phyloP scores from a whole-genome alignment of 2,888 invertebrate genomes.

The Lasiommata megera region DNA sequence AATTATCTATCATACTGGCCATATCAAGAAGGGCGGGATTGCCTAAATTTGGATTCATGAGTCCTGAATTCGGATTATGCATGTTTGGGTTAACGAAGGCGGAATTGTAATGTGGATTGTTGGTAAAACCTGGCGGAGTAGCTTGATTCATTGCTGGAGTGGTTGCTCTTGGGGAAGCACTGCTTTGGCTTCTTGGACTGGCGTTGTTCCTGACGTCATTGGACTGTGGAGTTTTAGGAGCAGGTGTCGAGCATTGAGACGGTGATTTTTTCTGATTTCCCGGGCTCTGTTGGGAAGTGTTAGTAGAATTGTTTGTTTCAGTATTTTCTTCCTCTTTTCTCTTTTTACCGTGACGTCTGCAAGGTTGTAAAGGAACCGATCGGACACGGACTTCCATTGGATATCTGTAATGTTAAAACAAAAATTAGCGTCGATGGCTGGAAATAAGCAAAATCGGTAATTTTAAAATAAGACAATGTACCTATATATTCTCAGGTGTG shows the following conservation, averaged over 20 bases:
- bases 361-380: constrained; percentile 91
- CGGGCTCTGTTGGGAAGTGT: constrained; percentile 59
- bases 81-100: constrained; percentile 73
- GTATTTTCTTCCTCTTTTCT: constrained; percentile 86
- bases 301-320: constrained; percentile 48
- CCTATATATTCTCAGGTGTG: too few relatives aligned
- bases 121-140: constrained; percentile 58
- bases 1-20: constrained; percentile 89
- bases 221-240: constrained; percentile 69
- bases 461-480: too few relatives aligned
- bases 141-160: constrained; percentile 68
- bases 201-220: constrained; percentile 62
- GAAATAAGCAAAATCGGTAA: too few relatives aligned
- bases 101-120: constrained; percentile 66
- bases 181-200: constrained; percentile 76
- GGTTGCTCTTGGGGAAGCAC: constrained; percentile 78
- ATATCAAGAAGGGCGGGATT: constrained; percentile 85
- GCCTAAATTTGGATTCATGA: constrained; percentile 73
- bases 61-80: constrained; percentile 63
- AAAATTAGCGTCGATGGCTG: background rate
- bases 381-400: constrained; percentile 93
- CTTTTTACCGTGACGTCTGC: constrained; percentile 89
- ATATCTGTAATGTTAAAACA: constrained; percentile 79
- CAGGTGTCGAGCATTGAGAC: constrained; percentile 55
- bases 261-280: constrained; percentile 66